Evolutionary conservation across 2,113 vertebrate genomes (phyloP).

Genomic region (Nycticorax nycticorax): DNA sequence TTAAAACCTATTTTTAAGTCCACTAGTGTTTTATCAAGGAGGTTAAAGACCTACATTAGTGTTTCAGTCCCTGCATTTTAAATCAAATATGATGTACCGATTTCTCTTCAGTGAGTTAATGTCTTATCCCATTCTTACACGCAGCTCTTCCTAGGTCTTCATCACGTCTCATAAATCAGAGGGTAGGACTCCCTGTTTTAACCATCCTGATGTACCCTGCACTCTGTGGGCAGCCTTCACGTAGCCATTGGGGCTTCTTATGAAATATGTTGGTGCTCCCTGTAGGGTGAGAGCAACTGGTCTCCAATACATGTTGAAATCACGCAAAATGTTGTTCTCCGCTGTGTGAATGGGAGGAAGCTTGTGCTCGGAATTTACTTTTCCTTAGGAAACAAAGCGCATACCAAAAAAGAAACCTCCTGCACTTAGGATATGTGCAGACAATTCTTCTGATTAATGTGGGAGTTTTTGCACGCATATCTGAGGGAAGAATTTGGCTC

Average conservation of each 20-base stretch:
- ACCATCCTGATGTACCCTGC: not conserved
- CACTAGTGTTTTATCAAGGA: slow-evolving; percentile 53
- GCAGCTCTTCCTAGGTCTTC: not conserved
- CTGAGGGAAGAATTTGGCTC: slow-evolving; percentile 49
- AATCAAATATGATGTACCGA: not conserved
- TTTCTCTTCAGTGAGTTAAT: not conserved
- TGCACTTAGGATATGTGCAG: not conserved
- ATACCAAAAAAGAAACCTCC: not conserved
- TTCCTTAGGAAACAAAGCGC: not conserved
- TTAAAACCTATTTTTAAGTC: slow-evolving; percentile 68
- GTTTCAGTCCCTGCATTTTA: slow-evolving; percentile 3
- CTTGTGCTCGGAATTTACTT: not conserved
- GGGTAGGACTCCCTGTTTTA: not conserved
- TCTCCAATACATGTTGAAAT: not conserved
- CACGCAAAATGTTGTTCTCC: not conserved
- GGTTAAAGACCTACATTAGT: slow-evolving; percentile 30
- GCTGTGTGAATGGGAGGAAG: not conserved
- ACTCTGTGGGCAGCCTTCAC: not conserved
- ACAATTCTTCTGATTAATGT: slow-evolving; percentile 34
- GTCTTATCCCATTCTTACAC: not conserved
- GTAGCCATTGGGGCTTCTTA: not conserved
- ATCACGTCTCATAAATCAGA: not conserved
- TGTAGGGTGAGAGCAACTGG: not conserved
- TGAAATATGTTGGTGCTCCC: not conserved
- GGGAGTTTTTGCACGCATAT: slow-evolving; percentile 17